These are phyloP conservation scores for Silurus lanzhouensis DNA, from an alignment of 2,797 vertebrate genomes.

Conservation along the genomic window DNA sequence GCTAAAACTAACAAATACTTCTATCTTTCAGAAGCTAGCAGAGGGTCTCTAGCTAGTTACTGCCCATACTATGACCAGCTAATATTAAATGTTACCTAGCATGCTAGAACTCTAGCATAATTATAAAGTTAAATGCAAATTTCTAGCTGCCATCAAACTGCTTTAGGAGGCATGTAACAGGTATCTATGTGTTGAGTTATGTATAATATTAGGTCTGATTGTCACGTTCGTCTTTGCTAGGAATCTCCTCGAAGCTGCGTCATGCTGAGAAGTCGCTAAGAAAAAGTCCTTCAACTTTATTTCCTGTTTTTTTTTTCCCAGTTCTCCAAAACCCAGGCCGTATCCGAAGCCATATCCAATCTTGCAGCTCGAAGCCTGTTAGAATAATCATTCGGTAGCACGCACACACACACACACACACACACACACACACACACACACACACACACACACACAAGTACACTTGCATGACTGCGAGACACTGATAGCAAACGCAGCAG, in stretches of 20 bases:
- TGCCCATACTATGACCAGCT: no score
- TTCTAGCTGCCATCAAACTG: not conserved
- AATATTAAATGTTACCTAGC: not conserved
- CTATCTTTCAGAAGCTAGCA: no score
- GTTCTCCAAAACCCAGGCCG: not conserved
- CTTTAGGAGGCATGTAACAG: not conserved
- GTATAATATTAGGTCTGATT: not conserved
- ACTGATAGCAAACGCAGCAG: conserved; percentile 36
- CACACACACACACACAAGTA: not conserved
- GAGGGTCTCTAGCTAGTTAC: no score
- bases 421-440: conserved; percentile 8
- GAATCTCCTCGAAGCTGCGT: not conserved
- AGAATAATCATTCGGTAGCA: conserved; percentile 29
- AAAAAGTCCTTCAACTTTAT: no score
- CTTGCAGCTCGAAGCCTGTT: conserved; percentile 45
- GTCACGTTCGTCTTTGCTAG: not conserved
- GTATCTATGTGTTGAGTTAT: not conserved
- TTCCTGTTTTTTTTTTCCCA: not conserved
- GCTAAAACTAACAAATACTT: no score
- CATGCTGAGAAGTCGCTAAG: not conserved
- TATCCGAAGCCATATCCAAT: conserved; percentile 29
- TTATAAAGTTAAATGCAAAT: not conserved
- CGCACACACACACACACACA: conserved; percentile 9
- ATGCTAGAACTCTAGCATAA: not conserved
- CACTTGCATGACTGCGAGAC: not conserved